These are phyloP conservation scores for Falco cherrug DNA, from an alignment of 2,797 vertebrate species.

Conservation along the genomic window DNA sequence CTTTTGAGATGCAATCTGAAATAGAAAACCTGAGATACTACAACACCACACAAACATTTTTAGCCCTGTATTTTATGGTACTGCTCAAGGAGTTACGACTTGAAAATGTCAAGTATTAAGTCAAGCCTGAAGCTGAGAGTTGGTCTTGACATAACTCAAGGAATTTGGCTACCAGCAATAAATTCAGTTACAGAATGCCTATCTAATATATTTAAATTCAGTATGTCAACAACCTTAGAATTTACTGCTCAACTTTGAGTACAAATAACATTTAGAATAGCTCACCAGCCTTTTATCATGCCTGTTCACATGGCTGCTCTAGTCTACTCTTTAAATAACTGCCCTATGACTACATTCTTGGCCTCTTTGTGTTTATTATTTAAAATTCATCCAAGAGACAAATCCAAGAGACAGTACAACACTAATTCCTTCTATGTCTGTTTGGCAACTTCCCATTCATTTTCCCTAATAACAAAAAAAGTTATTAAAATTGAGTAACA, in stretches of 20 bases:
- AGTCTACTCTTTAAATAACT: background rate
- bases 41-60: background rate
- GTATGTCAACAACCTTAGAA: background rate
- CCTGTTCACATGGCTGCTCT: background rate
- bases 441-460: background rate
- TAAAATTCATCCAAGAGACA: background rate
- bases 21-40: background rate
- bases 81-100: background rate
- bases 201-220: background rate
- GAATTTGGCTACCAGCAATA: conserved; percentile 7
- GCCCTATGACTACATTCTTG: background rate
- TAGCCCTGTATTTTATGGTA: conserved; percentile 7
- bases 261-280: background rate
- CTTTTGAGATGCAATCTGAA: background rate
- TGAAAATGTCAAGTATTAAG: conserved; percentile 7
- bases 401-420: background rate
- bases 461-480: background rate
- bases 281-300: background rate
- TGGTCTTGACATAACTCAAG: conserved; percentile 6
- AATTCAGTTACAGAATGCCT: background rate
- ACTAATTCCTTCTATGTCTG: background rate
- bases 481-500: background rate
- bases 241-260: background rate
- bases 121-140: background rate
- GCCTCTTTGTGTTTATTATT: background rate